phyloP scores from a whole-genome alignment of 1,140 invertebrate species.

The Bombus turneri region DNA sequence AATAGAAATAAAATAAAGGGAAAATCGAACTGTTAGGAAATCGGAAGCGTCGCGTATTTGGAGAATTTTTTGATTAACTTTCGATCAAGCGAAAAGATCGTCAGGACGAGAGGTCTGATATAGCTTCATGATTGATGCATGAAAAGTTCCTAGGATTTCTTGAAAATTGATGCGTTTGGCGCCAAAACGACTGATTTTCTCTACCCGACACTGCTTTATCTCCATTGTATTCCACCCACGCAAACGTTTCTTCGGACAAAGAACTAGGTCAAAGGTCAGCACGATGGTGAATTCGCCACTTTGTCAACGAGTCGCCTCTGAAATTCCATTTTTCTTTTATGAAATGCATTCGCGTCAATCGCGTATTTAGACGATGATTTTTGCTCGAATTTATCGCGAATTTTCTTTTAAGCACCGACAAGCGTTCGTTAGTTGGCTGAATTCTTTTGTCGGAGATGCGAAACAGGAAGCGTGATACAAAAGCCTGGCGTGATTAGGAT shows the following conservation, averaged over 20 bases:
- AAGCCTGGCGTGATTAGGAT: too few species aligned
- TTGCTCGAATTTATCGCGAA: neutral
- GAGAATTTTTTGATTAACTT: neutral
- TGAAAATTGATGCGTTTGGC: slow-evolving; percentile 50
- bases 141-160: neutral
- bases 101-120: neutral
- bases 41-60: too few species aligned
- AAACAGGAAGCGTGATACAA: neutral
- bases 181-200: slow-evolving; percentile 47
- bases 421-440: neutral
- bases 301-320: neutral
- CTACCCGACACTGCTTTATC: slow-evolving; percentile 7
- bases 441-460: neutral
- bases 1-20: too few species aligned
- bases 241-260: neutral
- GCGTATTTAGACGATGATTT: neutral
- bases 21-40: too few species aligned
- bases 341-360: neutral
- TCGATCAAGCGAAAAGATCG: neutral
- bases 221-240: slow-evolving; percentile 18
- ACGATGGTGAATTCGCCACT: neutral
- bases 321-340: neutral
- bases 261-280: slow-evolving; percentile 32
- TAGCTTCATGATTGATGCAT: neutral
- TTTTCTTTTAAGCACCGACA: neutral